Conservation (phyloP, 2,113 vertebrate genomes). For the Pionites leucogaster region DNA sequence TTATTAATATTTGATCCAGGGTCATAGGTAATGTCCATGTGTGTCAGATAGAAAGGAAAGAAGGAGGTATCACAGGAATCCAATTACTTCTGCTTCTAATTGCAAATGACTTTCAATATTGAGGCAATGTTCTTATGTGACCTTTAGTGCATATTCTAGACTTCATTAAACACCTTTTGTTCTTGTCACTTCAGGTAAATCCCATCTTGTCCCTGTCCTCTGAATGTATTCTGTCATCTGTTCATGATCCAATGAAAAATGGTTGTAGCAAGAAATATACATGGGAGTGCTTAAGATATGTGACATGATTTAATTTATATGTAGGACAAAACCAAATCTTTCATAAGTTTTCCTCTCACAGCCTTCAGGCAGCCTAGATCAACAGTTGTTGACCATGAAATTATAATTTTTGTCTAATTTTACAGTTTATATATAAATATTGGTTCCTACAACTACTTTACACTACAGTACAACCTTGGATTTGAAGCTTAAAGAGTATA, state of each 20-base stretch:
- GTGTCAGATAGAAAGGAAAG: slow-evolving; percentile 64
- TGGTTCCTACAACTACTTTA: neutral
- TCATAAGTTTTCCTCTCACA: neutral
- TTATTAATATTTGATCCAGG: slow-evolving; percentile 73
- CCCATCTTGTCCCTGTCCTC: slow-evolving; percentile 3
- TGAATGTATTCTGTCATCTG: slow-evolving; percentile 26
- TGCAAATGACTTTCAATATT: slow-evolving; percentile 72
- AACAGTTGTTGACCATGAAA: neutral
- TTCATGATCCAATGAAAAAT: slow-evolving; percentile 26
- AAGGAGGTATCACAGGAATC: slow-evolving; percentile 65
- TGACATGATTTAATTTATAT: neutral
- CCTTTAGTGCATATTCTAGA: slow-evolving; percentile 68
- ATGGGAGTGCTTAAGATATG: neutral
- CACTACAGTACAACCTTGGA: neutral
- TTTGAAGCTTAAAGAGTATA: neutral
- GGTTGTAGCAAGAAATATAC: neutral
- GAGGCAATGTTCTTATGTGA: slow-evolving; percentile 64
- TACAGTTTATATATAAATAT: neutral
- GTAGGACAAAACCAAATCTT: neutral
- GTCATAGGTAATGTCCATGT: slow-evolving; percentile 76
- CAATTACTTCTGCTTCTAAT: slow-evolving; percentile 72
- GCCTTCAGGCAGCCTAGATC: neutral
- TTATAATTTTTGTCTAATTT: neutral
- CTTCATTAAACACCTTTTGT: slow-evolving; percentile 70
- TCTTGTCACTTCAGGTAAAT: slow-evolving; percentile 66